phyloP scores from a whole-genome alignment of 2,888 invertebrate species.

The Hyles lineata region DNA sequence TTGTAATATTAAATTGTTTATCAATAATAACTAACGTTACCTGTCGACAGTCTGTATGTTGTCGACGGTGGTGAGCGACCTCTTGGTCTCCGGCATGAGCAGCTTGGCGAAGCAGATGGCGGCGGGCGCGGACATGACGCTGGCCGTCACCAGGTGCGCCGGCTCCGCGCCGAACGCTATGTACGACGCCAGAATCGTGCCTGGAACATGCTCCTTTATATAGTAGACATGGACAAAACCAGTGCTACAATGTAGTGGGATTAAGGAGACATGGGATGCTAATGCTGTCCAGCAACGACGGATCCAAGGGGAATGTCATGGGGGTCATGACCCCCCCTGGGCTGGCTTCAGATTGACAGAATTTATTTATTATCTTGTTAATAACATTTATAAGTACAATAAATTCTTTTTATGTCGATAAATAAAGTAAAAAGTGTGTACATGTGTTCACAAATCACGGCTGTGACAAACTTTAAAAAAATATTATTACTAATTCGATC shows the following conservation, averaged over 20 bases:
- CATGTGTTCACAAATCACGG: too few species aligned
- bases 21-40: slow-evolving; percentile 74
- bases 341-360: too few species aligned
- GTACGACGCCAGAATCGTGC: slow-evolving; percentile 96
- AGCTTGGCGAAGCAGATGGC: slow-evolving; percentile 95
- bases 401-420: too few species aligned
- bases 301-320: too few species aligned
- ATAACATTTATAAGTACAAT: too few species aligned
- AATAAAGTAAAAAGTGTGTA: too few species aligned
- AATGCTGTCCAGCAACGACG: too few species aligned
- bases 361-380: too few species aligned
- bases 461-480: too few species aligned
- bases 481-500: too few species aligned
- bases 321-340: too few species aligned
- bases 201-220: slow-evolving; percentile 61
- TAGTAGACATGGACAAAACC: not conserved
- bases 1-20: too few species aligned
- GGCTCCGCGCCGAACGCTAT: slow-evolving; percentile 95
- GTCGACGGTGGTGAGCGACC: slow-evolving; percentile 90
- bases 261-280: not conserved
- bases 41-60: slow-evolving; percentile 89
- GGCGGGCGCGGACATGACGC: slow-evolving; percentile 98
- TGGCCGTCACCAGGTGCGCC: slow-evolving; percentile 95
- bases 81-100: slow-evolving; percentile 95
- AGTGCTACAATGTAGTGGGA: not conserved